Base-by-base conservation (phyloP, 2,113 vertebrate genomes). In the Xyliphius kryptos region DNA sequence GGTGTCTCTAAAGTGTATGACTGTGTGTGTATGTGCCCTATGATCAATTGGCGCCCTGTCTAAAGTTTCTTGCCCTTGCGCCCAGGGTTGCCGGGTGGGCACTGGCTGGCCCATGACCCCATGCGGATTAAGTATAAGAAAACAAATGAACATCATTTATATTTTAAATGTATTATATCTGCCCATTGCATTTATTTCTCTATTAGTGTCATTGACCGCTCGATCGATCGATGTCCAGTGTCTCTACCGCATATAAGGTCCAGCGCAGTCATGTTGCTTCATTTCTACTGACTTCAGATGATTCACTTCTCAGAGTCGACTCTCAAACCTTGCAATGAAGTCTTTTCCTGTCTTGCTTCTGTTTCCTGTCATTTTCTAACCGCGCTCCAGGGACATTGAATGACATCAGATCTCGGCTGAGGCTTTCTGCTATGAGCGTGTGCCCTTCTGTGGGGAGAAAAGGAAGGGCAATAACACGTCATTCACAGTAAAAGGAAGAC, bases 321-420 rank as follows among this genome's bases (percentile, higher is more conserved):
- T 9, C 26, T 46, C 51, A 66, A 61, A 65, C 36, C 15, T 47
- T 17, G 54, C 51, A 50, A 12, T 51, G n/a, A 21, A 14, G 13
- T 48, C 36, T 48, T 36, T 68, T 40, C 57, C 57, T 61, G 32
- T 57, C 46, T 65, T 36, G 26, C 17, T 60, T 7, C 59, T 51
- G n/a, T 70, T 71, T 68, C 47, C 65, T 44, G 8, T 26, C 22
- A 32, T 49, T 63, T 38, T 17, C 9, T 20, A 11, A 63, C 63
- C 52, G 12, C 14, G n/a, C 44, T 44, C 43, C 15, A 5, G 22
- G 12, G 5, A 2, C 21, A 10, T 26, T 10, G 2, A 56, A 32
- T 56, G 17, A 65, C 52, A 56, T 38, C 52, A 56, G 52, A 20
- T 21, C 19, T 44, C 19, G 11, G 19, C 38, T 3, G 13, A 57